Evolutionary conservation across 2,113 vertebrate species (phyloP), one percentile per base, ranked within the genome.

Genomic region (Alaudala cheleensis): DNA sequence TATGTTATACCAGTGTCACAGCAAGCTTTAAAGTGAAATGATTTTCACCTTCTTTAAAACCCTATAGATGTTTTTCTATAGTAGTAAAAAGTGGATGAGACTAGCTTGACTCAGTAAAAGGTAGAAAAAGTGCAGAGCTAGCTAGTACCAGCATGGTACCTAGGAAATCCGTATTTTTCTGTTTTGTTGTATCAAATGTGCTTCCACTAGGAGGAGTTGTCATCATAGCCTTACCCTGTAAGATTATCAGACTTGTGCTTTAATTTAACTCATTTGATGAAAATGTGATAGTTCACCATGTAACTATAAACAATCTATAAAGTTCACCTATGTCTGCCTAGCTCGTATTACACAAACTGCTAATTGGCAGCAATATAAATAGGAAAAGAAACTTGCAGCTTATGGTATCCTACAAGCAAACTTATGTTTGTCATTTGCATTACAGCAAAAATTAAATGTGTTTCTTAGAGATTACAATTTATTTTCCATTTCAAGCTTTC

Each of bases 201-300:
- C 28, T 83, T 82, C 85, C 85, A 88, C 84, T 87, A 93, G 90
- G 95, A 92, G 90, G 84, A 78, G 78, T 81, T 94, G 40, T 84
- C 65, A 85, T 74, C 40, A 37, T 90, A 50, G 57, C 15, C 54
- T 86, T 80, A 65, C 0, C 1, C 25, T 62, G 4, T 51, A 40
- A 58, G 29, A 81, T 28, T 73, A 42, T 73, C 44, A 60, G 44
- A 62, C 11, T 61, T 85, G 20, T 53, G 24, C 34, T 74, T 70
- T 80, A 71, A 39, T 81, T 57, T 53, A 82, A 44, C 39, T 39
- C 4, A 33, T 72, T 78, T 81, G n/a, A 64, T 86, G 25, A 80
- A 91, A 78, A 78, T 50, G 14, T 14, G 11, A 25, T 66, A 4
- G 10, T 56, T 74, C 29, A 56, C 42, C 49, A 56, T 24, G 24